Base-by-base conservation (phyloP, 2,113 vertebrate genomes). In the Parotia lawesii region DNA sequence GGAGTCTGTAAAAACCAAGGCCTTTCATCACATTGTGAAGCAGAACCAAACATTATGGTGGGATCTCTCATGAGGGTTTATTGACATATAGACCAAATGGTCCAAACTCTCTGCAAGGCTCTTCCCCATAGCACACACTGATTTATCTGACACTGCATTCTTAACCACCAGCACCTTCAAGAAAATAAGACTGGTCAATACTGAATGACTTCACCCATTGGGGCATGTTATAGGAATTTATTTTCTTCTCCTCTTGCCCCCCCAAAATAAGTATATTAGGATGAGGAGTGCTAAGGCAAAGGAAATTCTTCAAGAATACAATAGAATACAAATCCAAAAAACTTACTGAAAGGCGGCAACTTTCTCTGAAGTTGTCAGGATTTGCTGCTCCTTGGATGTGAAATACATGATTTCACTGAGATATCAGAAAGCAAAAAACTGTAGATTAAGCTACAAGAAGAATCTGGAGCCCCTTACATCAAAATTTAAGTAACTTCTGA, bases 31-130 rank as follows among this genome's bases (percentile, higher is more conserved):
- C 2, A 4, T 31, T 50, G 48, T 50, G 62, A 80, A 74, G 18
- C 15, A 71, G 60, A 83, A 62, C 4, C 24, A 83, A 62, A 29
- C 4, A 10, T 44, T 15, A 10, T 1, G 28, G 61, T 33, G 23
- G 44, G n/a, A 42, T 66, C 28, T 13, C 33, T 64, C 3, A 1
- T 0, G 0, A 1, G 7, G 11, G 15, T 48, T 88, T 47, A 38
- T 0, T 31, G 48, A 42, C 38, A n/a, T 0, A 28, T 27, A 74
- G 27, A 71, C 6, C 2, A 5, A 60, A 56, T 2, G 22, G 10
- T 11, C 33, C 37, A 57, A 86, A 56, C n/a, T 37, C 44, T 44
- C 60, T 65, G 42, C 50, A 70, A 58, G 81, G 73, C 38, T 87
- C 38, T 29, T 86, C 20, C 38, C 47, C 20, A 38, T 25, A 70